phyloP scores from a whole-genome alignment of 2,888 invertebrate species.

The Drosophila stalkeri region DNA sequence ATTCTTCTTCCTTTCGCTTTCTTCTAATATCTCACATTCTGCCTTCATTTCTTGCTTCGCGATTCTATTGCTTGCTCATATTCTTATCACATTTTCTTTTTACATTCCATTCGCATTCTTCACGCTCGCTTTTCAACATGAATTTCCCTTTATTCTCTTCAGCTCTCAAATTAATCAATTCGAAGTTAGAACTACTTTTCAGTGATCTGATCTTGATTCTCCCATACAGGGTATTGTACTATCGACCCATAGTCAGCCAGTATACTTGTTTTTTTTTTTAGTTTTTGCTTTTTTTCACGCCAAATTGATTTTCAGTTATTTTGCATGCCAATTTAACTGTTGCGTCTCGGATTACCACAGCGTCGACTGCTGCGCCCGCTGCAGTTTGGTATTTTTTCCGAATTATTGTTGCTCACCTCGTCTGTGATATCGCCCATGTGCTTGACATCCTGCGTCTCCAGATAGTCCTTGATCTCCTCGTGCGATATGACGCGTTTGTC shows the following conservation, averaged over 20 bases:
- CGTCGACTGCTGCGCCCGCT: not conserved
- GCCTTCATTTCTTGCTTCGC: not conserved
- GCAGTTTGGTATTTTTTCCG: not conserved
- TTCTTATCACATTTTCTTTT: not conserved
- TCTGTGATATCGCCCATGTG: constrained; percentile 94
- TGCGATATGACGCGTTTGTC: constrained; percentile 92
- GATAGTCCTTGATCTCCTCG: constrained; percentile 92
- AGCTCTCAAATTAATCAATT: not conserved
- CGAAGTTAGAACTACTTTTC: not conserved
- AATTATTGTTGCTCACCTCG: constrained; percentile 87
- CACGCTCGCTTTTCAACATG: too few species aligned
- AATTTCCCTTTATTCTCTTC: too few species aligned
- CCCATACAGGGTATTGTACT: constrained; percentile 17
- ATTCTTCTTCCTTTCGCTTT: not conserved
- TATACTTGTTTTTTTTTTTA: constrained; percentile 28
- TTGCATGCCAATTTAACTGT: constrained; percentile 66
- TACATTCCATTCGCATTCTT: too few species aligned
- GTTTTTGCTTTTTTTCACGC: constrained; percentile 68
- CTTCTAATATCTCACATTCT: too few species aligned
- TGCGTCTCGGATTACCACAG: constrained; percentile 48
- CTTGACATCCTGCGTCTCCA: constrained; percentile 93
- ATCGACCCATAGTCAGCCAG: not conserved
- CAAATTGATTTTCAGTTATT: constrained; percentile 80
- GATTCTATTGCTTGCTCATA: too few species aligned
- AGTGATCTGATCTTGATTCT: not conserved